Percentiles rank a stretch among this genome's conserved stretches.
phyloP scores from a whole-genome alignment of 2,888 invertebrate species.

The Cyclophora punctaria region DNA sequence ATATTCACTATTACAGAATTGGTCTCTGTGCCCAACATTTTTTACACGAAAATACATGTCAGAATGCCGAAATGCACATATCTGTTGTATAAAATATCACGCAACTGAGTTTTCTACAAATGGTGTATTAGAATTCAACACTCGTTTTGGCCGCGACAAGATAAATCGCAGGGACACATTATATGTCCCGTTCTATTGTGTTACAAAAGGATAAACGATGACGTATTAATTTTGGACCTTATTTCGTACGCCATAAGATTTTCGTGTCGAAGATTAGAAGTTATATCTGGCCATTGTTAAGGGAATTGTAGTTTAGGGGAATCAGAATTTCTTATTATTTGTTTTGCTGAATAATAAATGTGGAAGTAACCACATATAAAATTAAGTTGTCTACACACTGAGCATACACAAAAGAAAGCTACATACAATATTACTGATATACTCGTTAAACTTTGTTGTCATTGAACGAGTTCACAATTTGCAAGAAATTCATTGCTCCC shows the following conservation, averaged over 20 bases:
- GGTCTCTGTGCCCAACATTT: not conserved
- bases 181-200: conserved; percentile 5
- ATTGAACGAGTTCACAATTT: too few species aligned
- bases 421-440: too few species aligned
- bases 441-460: too few species aligned
- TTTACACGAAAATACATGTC: conserved; percentile 6
- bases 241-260: not conserved
- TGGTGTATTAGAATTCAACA: conserved; percentile 31
- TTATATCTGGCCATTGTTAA: too few species aligned
- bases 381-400: too few species aligned
- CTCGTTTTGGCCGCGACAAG: conserved; percentile 21
- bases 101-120: not conserved
- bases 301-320: too few species aligned
- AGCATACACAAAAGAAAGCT: too few species aligned
- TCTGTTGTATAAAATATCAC: conserved; percentile 16
- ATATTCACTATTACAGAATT: too few species aligned
- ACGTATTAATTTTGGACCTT: conserved; percentile 12
- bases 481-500: too few species aligned
- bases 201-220: conserved; percentile 11
- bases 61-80: conserved; percentile 15
- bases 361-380: too few species aligned
- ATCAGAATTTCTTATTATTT: too few species aligned
- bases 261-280: not conserved
- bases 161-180: conserved; percentile 29
- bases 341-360: too few species aligned